Evolutionary conservation across 2,888 invertebrate genomes (phyloP).

Genomic region (Stegophylla sp.): DNA sequence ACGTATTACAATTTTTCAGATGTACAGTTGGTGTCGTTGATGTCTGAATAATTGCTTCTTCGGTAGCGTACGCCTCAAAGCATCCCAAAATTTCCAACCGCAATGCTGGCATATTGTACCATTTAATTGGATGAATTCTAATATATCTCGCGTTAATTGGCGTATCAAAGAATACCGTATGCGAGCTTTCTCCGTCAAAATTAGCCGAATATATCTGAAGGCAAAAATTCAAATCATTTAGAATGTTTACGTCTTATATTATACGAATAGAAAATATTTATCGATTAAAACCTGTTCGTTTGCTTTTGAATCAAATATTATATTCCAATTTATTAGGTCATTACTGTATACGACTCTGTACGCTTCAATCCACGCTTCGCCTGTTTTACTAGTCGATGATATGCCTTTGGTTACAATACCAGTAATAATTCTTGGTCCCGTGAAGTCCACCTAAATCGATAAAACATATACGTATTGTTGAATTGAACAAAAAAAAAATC

Average conservation of each 20-base stretch:
- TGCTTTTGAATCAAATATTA: slow-evolving; percentile 69
- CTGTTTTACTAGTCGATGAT: slow-evolving; percentile 63
- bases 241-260: slow-evolving; percentile 61
- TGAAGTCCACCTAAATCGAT: slow-evolving; percentile 74
- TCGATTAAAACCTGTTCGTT: slow-evolving; percentile 66
- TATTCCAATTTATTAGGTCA: slow-evolving; percentile 76
- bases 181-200: slow-evolving; percentile 71
- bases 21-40: slow-evolving; percentile 58
- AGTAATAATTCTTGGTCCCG: slow-evolving; percentile 77
- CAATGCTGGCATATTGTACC: slow-evolving; percentile 77
- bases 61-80: slow-evolving; percentile 72
- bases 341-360: slow-evolving; percentile 78
- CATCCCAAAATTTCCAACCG: slow-evolving; percentile 81
- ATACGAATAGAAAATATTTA: slow-evolving; percentile 10
- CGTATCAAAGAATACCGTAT: slow-evolving; percentile 74
- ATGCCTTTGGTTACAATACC: slow-evolving; percentile 75
- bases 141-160: slow-evolving; percentile 77
- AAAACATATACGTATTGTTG: neutral
- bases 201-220: slow-evolving; percentile 74
- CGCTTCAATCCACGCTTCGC: slow-evolving; percentile 77
- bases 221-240: slow-evolving; percentile 53
- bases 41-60: slow-evolving; percentile 31
- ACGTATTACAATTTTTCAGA: slow-evolving; percentile 62
- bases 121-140: slow-evolving; percentile 75
- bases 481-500: neutral